Evolutionary conservation across 2,888 invertebrate genomes (phyloP).

Genomic region (Eristalis tenax): DNA sequence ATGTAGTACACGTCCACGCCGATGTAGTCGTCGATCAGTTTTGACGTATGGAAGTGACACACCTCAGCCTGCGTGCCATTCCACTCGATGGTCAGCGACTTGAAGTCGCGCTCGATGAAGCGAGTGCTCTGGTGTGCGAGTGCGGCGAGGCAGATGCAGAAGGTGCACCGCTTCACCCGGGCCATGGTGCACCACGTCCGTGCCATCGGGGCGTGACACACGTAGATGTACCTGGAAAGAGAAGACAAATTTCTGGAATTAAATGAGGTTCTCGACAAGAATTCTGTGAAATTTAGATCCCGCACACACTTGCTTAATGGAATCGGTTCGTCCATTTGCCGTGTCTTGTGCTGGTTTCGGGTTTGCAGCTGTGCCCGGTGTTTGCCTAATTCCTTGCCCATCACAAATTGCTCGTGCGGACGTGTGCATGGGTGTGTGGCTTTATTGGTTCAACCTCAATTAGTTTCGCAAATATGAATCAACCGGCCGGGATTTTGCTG

Average conservation of each 20-base stretch:
- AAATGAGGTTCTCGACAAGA: neutral
- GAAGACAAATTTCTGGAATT: constrained; percentile 22
- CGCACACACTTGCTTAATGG: neutral
- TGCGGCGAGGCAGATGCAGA: constrained; percentile 90
- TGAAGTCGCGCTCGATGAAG: constrained; percentile 88
- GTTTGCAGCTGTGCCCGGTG: neutral
- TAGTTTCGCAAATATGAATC: neutral
- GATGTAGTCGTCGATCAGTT: constrained; percentile 87
- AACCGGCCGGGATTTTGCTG: neutral
- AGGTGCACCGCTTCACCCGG: constrained; percentile 90
- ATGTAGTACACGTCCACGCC: constrained; percentile 90
- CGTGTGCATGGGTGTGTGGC: neutral
- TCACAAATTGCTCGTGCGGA: neutral
- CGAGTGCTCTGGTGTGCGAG: constrained; percentile 91
- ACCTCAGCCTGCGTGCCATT: constrained; percentile 85
- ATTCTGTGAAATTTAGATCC: neutral
- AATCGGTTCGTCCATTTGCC: neutral
- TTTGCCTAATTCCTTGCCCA: neutral
- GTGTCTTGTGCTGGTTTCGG: neutral
- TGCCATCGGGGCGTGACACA: constrained; percentile 95
- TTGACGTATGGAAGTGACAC: constrained; percentile 85
- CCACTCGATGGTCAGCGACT: constrained; percentile 87
- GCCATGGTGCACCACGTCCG: constrained; percentile 88
- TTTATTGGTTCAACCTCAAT: neutral
- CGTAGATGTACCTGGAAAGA: constrained; percentile 89